Percentiles rank a stretch among this genome's conserved stretches.
Evolutionary conservation across 2,797 vertebrate genomes (phyloP).

Genomic region (Syngnathus rostellatus): DNA sequence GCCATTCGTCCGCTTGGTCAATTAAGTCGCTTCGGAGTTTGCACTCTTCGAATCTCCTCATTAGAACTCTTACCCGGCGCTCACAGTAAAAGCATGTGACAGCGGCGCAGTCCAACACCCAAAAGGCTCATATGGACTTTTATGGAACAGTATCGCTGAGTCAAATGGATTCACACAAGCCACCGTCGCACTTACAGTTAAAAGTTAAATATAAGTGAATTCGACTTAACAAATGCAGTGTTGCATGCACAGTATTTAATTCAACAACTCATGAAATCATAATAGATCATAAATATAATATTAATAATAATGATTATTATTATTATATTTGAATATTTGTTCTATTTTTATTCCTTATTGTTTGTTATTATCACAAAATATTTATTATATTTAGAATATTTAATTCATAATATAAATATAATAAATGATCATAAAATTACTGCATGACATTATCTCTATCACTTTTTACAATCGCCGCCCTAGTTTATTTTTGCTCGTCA

Average conservation of each 20-base stretch:
- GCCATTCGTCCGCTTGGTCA: constrained; percentile 28
- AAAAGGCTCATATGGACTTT: constrained; percentile 1
- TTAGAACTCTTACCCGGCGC: constrained; percentile 4
- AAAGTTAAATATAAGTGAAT: background rate
- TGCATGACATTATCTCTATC: too few species aligned
- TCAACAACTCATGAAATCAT: too few species aligned
- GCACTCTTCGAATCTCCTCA: background rate
- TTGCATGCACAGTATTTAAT: too few species aligned
- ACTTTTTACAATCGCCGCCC: background rate
- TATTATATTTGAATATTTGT: too few species aligned
- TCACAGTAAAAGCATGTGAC: background rate
- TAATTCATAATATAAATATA: too few species aligned
- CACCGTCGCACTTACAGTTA: background rate
- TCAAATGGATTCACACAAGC: background rate
- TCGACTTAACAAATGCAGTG: background rate
- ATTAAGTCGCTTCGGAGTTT: constrained; percentile 13
- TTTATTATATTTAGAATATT: too few species aligned
- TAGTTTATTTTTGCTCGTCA: background rate
- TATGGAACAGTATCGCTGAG: background rate
- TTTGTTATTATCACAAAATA: too few species aligned
- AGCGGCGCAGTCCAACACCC: background rate
- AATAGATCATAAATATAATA: too few species aligned
- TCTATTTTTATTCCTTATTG: too few species aligned
- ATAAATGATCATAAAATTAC: too few species aligned
- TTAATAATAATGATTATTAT: too few species aligned